Evolutionary conservation across 2,888 invertebrate species (phyloP).

Genomic region (Crocallis elinguaria): DNA sequence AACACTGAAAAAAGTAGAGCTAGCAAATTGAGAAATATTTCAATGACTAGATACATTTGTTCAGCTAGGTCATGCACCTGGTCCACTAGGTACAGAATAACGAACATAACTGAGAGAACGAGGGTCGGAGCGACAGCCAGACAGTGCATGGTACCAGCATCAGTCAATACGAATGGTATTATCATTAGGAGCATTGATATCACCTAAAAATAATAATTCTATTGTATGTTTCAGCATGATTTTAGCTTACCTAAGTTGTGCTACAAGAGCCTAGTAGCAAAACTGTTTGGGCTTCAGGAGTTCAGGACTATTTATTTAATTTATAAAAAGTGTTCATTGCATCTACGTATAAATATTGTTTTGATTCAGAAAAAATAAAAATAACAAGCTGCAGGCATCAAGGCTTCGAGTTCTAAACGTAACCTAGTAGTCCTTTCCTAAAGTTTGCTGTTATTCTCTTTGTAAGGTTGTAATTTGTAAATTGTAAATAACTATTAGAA

Average conservation of each 20-base stretch:
- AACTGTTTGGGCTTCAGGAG: too few species aligned
- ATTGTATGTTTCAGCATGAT: constrained; percentile 43
- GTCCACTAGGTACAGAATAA: constrained; percentile 75
- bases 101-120: constrained; percentile 69
- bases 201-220: constrained; percentile 76
- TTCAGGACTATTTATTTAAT: too few species aligned
- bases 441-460: too few species aligned
- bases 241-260: constrained; percentile 30
- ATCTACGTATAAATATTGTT: too few species aligned
- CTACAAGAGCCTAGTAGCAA: neutral
- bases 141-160: constrained; percentile 64
- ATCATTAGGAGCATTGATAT: constrained; percentile 75
- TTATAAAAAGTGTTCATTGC: too few species aligned
- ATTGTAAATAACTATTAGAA: too few species aligned
- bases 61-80: constrained; percentile 75
- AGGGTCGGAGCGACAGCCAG: constrained; percentile 71
- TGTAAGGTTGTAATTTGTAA: too few species aligned
- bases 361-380: too few species aligned
- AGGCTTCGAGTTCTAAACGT: too few species aligned
- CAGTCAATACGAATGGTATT: constrained; percentile 65
- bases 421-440: too few species aligned
- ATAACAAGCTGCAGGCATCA: too few species aligned
- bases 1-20: constrained; percentile 51
- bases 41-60: constrained; percentile 63
- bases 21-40: constrained; percentile 53